Base-by-base conservation (phyloP, 2,888 invertebrate genomes). In the Catocala sponsa region DNA sequence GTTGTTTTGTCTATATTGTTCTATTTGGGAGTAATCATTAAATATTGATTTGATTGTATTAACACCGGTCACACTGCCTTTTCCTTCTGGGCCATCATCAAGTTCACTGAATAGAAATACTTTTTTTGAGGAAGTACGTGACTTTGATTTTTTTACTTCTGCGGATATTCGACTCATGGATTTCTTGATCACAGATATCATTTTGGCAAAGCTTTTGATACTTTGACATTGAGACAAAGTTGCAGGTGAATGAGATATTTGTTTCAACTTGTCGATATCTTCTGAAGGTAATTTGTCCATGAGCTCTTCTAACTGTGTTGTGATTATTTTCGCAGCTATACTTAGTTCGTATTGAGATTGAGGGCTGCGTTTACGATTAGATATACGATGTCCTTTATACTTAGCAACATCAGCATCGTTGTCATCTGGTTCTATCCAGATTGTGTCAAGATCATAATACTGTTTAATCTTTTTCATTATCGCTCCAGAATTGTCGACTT, bases 391-490 rank as follows among this genome's bases (percentile, higher is more conserved):
- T n/a, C 33, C 59, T 63, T 74, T 68, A 47, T 25, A 66, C 56
- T 51, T 70, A 48, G 42, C 6, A 5, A 43, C 7, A 5, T 47
- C 12, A 10, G 53, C 35, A 25, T 68, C 50, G 43, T 33, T 59
- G 49, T 86, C 78, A 6, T 86, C 85, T 13, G 80, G 80, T 68
- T 83, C 80, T 41, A 80, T 67, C 84, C 85, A 88, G 59, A 86
- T 73, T 38, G 55, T 59, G 35, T 89, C 84, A 0, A 72, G 70
- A 10, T 88, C 82, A 67, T 87, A 84, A 38, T 72, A 65, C 10
- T 77, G 71, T 73, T 87, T 88, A 13, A 91, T 70, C 73, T 82
- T 86, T 13, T 83, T 76, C 1, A 90, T 71, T 42, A 83, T 70
- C 4, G 65, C 66, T 70, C 81, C 77, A 9, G 89, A 75, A 44